A percentile compares a stretch with the other conserved stretches of the same genome.
phyloP scores from a whole-genome alignment of 2,888 invertebrate species.

The Cryptus armator region DNA sequence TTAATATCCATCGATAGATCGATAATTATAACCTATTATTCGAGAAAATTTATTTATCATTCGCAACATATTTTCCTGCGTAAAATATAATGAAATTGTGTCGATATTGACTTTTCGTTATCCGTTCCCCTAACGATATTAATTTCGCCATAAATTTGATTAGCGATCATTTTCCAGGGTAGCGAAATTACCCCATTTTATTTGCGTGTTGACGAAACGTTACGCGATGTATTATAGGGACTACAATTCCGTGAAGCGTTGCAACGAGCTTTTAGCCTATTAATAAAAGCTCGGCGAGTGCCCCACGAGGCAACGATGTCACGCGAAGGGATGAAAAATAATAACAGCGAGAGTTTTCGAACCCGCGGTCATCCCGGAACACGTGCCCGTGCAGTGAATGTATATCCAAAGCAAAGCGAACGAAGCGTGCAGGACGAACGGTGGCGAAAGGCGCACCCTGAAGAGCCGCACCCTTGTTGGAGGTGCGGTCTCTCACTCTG shows the following conservation, averaged over 20 bases:
- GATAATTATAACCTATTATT: too few relatives aligned
- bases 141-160: neutral
- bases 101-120: too few relatives aligned
- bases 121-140: neutral
- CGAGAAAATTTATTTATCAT: too few relatives aligned
- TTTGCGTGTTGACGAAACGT: neutral
- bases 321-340: constrained; percentile 60
- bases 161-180: too few relatives aligned
- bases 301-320: constrained; percentile 2
- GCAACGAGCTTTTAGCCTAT: neutral
- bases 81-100: too few relatives aligned
- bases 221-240: too few relatives aligned
- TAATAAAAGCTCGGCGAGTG: constrained; percentile 20
- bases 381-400: constrained; percentile 63
- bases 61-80: too few relatives aligned
- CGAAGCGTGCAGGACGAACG: constrained; percentile 59
- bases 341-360: constrained; percentile 31
- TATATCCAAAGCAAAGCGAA: constrained; percentile 69
- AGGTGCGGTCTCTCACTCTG: constrained; percentile 64
- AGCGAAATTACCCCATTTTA: constrained; percentile 1
- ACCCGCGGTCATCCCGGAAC: neutral
- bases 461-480: constrained; percentile 74
- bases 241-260: neutral
- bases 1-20: too few relatives aligned
- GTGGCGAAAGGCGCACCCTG: constrained; percentile 75